Conservation (phyloP, 1,140 invertebrate genomes). For the Ooceraea biroi region DNA sequence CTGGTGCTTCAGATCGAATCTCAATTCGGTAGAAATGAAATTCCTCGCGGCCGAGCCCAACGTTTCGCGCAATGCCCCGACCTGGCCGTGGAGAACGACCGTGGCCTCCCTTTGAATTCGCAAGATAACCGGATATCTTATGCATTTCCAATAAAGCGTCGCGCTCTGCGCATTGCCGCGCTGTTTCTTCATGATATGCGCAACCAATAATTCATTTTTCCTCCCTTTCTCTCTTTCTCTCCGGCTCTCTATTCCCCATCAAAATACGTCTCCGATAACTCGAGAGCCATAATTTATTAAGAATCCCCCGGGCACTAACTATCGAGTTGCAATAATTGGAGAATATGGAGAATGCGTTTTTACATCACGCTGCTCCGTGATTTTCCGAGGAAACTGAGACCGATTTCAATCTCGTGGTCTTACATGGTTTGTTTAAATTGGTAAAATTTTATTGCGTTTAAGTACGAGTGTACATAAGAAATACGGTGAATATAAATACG, state of each 20-base stretch:
- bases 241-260: background rate
- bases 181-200: constrained; percentile 25
- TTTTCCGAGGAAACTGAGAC: background rate
- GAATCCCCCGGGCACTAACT: background rate
- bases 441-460: constrained; percentile 23
- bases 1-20: constrained; percentile 28
- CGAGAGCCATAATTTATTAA: background rate
- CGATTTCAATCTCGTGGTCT: background rate
- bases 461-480: constrained; percentile 1
- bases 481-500: background rate
- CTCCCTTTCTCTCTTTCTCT: background rate
- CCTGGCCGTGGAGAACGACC: background rate
- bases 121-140: constrained; percentile 33
- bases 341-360: constrained; percentile 10
- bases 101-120: constrained; percentile 33
- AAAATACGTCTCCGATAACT: background rate
- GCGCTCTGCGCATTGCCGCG: background rate
- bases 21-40: constrained; percentile 58
- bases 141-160: constrained; percentile 54
- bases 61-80: background rate
- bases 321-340: background rate
- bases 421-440: background rate
- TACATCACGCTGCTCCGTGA: background rate
- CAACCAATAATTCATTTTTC: constrained; percentile 15
- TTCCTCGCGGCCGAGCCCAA: constrained; percentile 16